phyloP scores from a whole-genome alignment of 1,140 invertebrate species.

The Drosophila parabipectinata region DNA sequence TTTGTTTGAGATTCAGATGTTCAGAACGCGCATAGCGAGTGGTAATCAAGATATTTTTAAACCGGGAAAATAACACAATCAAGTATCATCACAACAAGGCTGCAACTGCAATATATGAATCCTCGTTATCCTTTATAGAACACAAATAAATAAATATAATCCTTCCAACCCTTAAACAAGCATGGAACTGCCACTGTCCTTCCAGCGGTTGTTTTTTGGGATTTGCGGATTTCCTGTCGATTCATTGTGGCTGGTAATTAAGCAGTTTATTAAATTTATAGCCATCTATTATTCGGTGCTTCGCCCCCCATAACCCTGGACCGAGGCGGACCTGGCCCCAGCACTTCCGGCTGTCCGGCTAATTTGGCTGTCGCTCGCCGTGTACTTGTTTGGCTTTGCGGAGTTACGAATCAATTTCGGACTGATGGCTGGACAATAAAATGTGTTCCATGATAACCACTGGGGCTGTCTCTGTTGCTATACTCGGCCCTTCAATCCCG shows the following conservation, averaged over 20 bases:
- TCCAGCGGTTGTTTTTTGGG: slow-evolving; percentile 9
- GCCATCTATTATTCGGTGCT: not conserved
- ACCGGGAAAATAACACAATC: not conserved
- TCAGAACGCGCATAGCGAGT: not conserved
- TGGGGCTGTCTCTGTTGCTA: slow-evolving; percentile 4
- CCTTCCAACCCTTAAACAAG: not conserved
- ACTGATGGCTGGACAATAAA: slow-evolving; percentile 6
- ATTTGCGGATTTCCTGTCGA: slow-evolving; percentile 14
- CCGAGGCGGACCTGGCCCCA: too few species aligned
- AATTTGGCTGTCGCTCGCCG: slow-evolving; percentile 25
- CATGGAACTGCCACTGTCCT: slow-evolving; percentile 7
- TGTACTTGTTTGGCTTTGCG: slow-evolving; percentile 29
- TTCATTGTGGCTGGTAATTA: slow-evolving; percentile 24
- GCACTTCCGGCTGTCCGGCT: slow-evolving; percentile 19
- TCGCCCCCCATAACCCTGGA: not conserved
- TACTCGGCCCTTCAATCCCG: not conserved
- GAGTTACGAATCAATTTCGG: slow-evolving; percentile 36
- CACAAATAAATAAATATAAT: slow-evolving; percentile 2
- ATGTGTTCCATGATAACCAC: slow-evolving; percentile 12
- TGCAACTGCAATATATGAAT: not conserved
- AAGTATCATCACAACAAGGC: not conserved
- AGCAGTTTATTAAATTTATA: slow-evolving; percentile 16
- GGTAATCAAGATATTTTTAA: too few species aligned
- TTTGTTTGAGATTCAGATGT: not conserved
- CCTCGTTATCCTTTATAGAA: not conserved